Evolutionary conservation across 2,113 vertebrate species (phyloP).

Genomic region (Sarotherodon lohbergeri): DNA sequence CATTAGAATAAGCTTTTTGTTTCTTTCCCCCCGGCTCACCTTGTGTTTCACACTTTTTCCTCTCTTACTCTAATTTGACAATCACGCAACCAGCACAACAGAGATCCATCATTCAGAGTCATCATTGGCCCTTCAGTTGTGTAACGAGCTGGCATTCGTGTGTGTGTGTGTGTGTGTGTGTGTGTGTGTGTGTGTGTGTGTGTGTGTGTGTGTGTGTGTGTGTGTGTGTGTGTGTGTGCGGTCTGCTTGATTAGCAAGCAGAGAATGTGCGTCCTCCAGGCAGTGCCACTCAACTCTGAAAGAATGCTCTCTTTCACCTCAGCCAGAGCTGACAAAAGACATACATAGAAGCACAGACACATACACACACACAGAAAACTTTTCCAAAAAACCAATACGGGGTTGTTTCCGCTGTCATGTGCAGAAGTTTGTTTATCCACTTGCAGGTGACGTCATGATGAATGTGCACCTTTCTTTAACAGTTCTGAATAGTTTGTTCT

Average conservation of each 20-base stretch:
- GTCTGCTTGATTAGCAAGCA: constrained; percentile 43
- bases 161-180: background rate
- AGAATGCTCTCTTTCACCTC: constrained; percentile 44
- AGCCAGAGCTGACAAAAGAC: constrained; percentile 16
- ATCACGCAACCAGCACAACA: background rate
- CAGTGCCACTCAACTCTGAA: constrained; percentile 16
- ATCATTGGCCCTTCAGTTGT: background rate
- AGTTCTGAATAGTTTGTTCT: background rate
- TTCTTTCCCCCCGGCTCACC: background rate
- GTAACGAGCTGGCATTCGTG: background rate
- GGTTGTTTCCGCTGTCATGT: constrained; percentile 12
- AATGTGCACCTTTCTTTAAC: constrained; percentile 22
- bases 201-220: background rate
- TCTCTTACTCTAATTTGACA: background rate
- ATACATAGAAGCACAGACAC: background rate
- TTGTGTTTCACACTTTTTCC: background rate
- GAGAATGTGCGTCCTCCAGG: constrained; percentile 18
- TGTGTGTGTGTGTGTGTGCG: background rate
- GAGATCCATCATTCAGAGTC: background rate
- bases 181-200: background rate
- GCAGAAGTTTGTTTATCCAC: constrained; percentile 18
- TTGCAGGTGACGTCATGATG: constrained; percentile 18
- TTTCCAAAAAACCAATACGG: constrained; percentile 18
- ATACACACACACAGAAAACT: background rate
- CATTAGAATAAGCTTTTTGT: background rate